Evolutionary conservation across 2,113 vertebrate genomes (phyloP).

Genomic region (Epinephelus fuscoguttatus): DNA sequence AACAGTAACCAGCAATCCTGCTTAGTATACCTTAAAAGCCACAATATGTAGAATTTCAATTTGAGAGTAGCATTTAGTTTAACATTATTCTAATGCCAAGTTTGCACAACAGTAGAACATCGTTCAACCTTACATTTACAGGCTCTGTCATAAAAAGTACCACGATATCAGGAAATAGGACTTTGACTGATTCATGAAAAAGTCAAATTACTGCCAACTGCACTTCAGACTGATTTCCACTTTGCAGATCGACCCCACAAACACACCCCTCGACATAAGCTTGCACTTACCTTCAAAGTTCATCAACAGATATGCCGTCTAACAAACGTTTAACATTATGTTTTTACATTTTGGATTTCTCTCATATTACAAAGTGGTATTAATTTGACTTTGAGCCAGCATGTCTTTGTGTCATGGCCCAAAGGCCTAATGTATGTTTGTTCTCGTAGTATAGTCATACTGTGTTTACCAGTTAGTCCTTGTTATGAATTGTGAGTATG

Average conservation of each 20-base stretch:
- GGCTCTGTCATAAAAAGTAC: not conserved
- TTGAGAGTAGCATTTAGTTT: not conserved
- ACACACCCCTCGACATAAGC: not conserved
- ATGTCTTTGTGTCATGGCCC: constrained; percentile 28
- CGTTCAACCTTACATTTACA: not conserved
- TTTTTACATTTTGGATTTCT: constrained; percentile 1
- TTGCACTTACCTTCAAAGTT: not conserved
- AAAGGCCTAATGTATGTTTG: constrained; percentile 34
- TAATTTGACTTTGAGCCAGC: not conserved
- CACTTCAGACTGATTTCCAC: constrained; percentile 27
- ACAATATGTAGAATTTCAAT: not conserved
- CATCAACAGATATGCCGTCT: not conserved
- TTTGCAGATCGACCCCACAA: constrained; percentile 1
- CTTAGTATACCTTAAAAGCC: not conserved
- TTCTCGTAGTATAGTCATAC: constrained; percentile 41
- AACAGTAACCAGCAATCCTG: too few species aligned
- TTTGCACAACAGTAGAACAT: not conserved
- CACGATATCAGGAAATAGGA: constrained; percentile 3
- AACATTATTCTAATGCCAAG: not conserved
- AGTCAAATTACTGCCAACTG: not conserved
- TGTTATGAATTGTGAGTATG: not conserved
- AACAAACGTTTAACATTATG: not conserved
- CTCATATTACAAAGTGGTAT: not conserved
- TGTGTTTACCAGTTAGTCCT: constrained; percentile 36
- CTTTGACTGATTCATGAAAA: not conserved